Conservation (phyloP, 2,797 vertebrate species). For the Oreochromis mossambicus region DNA sequence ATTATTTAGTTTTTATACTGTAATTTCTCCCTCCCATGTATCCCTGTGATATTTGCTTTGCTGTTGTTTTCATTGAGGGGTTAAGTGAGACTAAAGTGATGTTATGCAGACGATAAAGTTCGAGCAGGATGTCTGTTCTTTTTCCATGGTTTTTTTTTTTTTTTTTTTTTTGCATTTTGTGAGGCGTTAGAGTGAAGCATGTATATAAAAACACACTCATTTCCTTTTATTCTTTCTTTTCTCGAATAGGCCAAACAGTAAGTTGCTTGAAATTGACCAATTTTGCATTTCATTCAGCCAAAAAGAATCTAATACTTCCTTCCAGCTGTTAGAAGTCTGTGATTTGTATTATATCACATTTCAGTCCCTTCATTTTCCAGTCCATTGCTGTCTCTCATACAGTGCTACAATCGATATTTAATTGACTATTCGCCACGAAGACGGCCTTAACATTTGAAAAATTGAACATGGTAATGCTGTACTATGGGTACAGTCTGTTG, state of each 20-base stretch:
- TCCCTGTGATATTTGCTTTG: conserved; percentile 58
- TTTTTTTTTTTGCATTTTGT: background rate
- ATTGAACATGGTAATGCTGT: background rate
- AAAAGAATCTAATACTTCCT: background rate
- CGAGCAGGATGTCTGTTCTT: conserved; percentile 8
- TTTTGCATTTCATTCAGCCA: background rate
- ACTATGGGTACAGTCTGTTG: background rate
- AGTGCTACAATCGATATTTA: background rate
- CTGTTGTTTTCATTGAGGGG: conserved; percentile 52
- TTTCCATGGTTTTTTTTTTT: background rate
- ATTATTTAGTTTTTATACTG: conserved; percentile 67
- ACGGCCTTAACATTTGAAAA: conserved; percentile 22
- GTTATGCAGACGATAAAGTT: conserved; percentile 13
- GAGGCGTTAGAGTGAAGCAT: conserved; percentile 7
- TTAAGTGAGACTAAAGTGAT: conserved; percentile 51
- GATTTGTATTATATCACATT: conserved; percentile 6
- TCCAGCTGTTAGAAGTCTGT: background rate
- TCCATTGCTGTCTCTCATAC: background rate
- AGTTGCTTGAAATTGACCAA: conserved; percentile 5
- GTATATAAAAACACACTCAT: conserved; percentile 19
- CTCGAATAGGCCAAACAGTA: background rate
- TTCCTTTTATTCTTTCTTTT: background rate
- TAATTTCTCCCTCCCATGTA: conserved; percentile 62
- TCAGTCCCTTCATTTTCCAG: background rate
- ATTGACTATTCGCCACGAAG: background rate